Conservation (phyloP, 2,113 vertebrate genomes). For the Clinocottus analis region DNA sequence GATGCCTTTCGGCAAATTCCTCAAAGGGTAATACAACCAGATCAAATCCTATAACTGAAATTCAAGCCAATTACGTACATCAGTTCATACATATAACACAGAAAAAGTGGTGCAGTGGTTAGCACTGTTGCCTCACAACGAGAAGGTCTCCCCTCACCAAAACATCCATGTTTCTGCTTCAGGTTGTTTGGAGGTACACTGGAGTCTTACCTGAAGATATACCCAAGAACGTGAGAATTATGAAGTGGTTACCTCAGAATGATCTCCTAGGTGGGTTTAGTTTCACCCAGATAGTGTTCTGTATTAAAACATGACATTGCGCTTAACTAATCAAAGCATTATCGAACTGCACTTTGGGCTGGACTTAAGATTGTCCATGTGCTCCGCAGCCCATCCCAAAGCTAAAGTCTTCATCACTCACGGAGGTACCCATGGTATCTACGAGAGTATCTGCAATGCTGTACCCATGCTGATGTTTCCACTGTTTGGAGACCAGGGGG, state of each 20-base stretch:
- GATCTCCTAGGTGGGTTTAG: slow-evolving; percentile 90
- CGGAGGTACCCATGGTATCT: slow-evolving; percentile 90
- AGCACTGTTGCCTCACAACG: not conserved
- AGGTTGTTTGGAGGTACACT: slow-evolving; percentile 94
- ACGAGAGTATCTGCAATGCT: slow-evolving; percentile 91
- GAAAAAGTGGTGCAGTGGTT: too few species aligned
- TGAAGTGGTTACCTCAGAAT: slow-evolving; percentile 98
- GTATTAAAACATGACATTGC: not conserved
- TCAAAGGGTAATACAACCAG: slow-evolving; percentile 86
- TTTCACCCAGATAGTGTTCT: not conserved
- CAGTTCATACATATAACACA: not conserved
- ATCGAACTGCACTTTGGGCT: not conserved
- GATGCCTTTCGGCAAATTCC: slow-evolving; percentile 89
- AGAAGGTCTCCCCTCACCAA: not conserved
- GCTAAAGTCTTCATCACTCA: slow-evolving; percentile 92
- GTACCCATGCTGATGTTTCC: slow-evolving; percentile 95
- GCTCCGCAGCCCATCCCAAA: slow-evolving; percentile 89
- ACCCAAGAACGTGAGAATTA: slow-evolving; percentile 86
- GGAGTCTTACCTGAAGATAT: slow-evolving; percentile 83
- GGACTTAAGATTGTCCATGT: not conserved
- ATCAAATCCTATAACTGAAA: not conserved
- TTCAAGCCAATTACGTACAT: not conserved
- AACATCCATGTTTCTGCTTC: slow-evolving; percentile 35
- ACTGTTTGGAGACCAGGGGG: slow-evolving; percentile 92
- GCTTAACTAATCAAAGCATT: not conserved